Evolutionary conservation across 2,113 vertebrate species (phyloP).

Genomic region (Corythornis vintsioides): DNA sequence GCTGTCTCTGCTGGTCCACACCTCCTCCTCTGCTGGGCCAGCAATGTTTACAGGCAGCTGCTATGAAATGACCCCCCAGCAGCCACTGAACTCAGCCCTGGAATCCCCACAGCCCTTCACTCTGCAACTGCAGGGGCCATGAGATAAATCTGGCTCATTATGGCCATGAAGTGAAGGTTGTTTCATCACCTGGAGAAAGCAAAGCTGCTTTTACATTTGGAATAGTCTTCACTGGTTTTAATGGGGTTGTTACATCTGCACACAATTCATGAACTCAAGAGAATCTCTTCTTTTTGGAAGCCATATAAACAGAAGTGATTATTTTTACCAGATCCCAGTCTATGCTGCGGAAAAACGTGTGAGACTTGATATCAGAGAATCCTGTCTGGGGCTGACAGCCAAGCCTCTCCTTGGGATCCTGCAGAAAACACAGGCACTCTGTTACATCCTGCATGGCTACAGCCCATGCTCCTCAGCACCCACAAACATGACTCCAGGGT

Average conservation of each 20-base stretch:
- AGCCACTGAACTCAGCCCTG: not conserved
- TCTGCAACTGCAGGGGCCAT: not conserved
- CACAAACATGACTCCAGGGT: not conserved
- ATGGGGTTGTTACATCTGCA: rapidly evolving
- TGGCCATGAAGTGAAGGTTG: not conserved
- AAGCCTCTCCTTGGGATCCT: conserved; percentile 98
- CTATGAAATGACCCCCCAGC: too few relatives aligned
- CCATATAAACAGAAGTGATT: not conserved
- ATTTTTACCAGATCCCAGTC: conserved; percentile 97
- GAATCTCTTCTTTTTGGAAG: not conserved
- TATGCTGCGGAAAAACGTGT: conserved; percentile 98
- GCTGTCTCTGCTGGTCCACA: not conserved
- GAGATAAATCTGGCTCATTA: not conserved
- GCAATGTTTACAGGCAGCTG: not conserved
- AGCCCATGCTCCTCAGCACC: not conserved
- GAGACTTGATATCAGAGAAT: conserved; percentile 95
- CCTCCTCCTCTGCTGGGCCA: too few relatives aligned
- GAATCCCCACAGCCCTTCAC: not conserved
- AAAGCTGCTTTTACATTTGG: not conserved
- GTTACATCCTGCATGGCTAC: not conserved
- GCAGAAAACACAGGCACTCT: conserved; percentile 31
- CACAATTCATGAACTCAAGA: not conserved
- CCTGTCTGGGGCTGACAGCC: conserved; percentile 94
- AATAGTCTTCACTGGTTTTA: not conserved
- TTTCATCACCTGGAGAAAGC: not conserved